Evolutionary conservation across 2,888 invertebrate species (phyloP), one percentile per base, ranked within the genome.

Genomic region (Drosophila affinis): DNA sequence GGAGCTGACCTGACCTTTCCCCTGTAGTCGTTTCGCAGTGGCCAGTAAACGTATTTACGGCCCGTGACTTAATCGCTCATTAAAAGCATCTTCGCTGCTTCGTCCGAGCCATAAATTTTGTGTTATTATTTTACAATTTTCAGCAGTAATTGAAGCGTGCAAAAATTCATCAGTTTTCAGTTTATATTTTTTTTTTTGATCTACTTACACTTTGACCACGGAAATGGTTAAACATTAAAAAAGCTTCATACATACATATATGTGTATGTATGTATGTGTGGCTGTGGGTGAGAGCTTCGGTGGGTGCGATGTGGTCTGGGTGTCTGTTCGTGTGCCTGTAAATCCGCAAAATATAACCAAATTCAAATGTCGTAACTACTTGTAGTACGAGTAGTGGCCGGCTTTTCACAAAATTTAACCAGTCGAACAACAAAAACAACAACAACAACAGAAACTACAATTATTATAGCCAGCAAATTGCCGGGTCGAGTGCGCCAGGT

Each of bases 61-160:
- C 67, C 76, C 72, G 67, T 55, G 76, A 54, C 58, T 70, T 76
- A 73, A 87, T 77, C 77, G 77, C 64, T 54, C 71, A 77, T 86
- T 70, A 80, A 82, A 79, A 57, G 46, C 48, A 57, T 55, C 45
- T 62, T 63, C 59, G 69, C 51, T 54, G 69, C 52, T n/a, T n/a
- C 34, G 48, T 56, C 32, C 24, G 18, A 59, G 70, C 67, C 65
- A 68, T 77, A 63, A 70, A 67, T 74, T 77, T 46, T 62, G 62
- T 62, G 68, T 78, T 75, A 75, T 74, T 74, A 75, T 67, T 87
- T 74, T 71, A 73, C 76, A 77, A 76, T 76, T 72, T 78, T 72
- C 29, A 61, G 62, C 62, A 59, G 69, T 78, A 82, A 86, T 80
- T 80, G 86, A 86, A 88, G 88, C 84, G 80, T 85, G 78, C 80